Base-by-base conservation (phyloP, 2,113 vertebrate species). In the Hydrochoerus hydrochaeris region DNA sequence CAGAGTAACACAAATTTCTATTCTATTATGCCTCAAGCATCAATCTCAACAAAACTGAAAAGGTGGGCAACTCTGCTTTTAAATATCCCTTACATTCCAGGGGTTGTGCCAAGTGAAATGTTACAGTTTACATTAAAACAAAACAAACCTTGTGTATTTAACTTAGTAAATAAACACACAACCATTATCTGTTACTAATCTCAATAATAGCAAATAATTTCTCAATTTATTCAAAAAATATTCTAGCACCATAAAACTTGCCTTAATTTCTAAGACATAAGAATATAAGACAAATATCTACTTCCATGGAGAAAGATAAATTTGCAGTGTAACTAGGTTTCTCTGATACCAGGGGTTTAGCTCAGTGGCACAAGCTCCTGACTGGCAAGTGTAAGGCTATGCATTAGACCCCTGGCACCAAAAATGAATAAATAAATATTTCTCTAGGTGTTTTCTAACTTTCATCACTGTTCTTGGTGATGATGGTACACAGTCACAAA, bases 1-100 rank as follows among this genome's bases (percentile, higher is more conserved):
- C 13, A 24, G 67, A 80, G 67, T 16, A 44, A 38, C 67, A 62
- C 32, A 85, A 26, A 95, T 97, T 77, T 95, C n/a, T 87, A 86
- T 85, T 95, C 94, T 52, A 10, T 16, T 57, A 94, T 67, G 94
- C 83, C 62, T 93, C n/a, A 22, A 81, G 65, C 78, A 88, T 91
- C 83, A 85, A 13, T 54, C 41, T 94, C 65, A 85, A 88, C 71
- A 73, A 60, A 96, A 65, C n/a, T 62, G 54, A 94, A 91, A 95
- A 85, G 63, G 38, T 97, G 65, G 83, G n/a, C 67, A 95, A 41
- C 19, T 73, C 46, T 80, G 54, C 54, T 86, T 91, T 54, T 87
- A 71, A 94, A 95, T 58, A 88, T 86, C 78, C n/a, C 49, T 95
- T 77, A 77, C 52, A 82, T 90, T 97, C 86, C 54, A 67, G 49